Percentiles rank a stretch among this genome's conserved stretches.
Evolutionary conservation across 2,888 invertebrate genomes (phyloP).

Genomic region (Nomada lathburiana): DNA sequence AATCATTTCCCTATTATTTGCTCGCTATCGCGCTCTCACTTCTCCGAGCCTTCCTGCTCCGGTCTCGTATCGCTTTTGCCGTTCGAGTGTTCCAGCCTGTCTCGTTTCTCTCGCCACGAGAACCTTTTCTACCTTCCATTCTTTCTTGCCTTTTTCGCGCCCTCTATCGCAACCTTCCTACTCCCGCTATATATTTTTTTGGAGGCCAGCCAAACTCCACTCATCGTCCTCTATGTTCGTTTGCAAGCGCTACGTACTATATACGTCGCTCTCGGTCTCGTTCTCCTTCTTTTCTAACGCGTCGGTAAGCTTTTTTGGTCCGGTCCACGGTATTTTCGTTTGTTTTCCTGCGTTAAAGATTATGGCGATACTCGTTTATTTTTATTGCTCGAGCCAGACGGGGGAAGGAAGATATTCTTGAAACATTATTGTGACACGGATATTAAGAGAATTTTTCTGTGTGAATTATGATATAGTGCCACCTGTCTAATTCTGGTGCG

Average conservation of each 20-base stretch:
- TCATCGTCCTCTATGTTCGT: slow-evolving; percentile 78
- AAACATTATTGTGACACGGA: neutral
- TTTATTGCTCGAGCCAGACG: neutral
- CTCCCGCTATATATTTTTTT: slow-evolving; percentile 77
- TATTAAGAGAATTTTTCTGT: too few relatives aligned
- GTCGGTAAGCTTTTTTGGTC: neutral
- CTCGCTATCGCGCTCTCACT: slow-evolving; percentile 82
- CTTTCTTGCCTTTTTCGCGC: slow-evolving; percentile 16
- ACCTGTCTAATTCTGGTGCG: too few relatives aligned
- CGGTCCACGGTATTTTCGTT: neutral
- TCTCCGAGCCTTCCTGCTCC: slow-evolving; percentile 72
- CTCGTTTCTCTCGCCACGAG: slow-evolving; percentile 35
- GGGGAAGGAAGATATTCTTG: neutral
- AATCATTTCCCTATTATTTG: slow-evolving; percentile 85
- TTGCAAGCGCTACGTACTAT: slow-evolving; percentile 4
- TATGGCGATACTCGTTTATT: neutral
- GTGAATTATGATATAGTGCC: too few relatives aligned
- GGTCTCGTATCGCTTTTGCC: slow-evolving; percentile 74
- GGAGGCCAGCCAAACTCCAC: slow-evolving; percentile 83
- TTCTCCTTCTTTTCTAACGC: neutral
- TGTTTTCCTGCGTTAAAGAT: neutral
- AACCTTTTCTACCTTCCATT: slow-evolving; percentile 42
- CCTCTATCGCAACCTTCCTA: slow-evolving; percentile 11
- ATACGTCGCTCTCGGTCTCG: neutral
- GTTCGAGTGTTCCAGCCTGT: slow-evolving; percentile 78